Base-by-base conservation (phyloP, 2,888 invertebrate species). In the Vesta saturnalis region DNA sequence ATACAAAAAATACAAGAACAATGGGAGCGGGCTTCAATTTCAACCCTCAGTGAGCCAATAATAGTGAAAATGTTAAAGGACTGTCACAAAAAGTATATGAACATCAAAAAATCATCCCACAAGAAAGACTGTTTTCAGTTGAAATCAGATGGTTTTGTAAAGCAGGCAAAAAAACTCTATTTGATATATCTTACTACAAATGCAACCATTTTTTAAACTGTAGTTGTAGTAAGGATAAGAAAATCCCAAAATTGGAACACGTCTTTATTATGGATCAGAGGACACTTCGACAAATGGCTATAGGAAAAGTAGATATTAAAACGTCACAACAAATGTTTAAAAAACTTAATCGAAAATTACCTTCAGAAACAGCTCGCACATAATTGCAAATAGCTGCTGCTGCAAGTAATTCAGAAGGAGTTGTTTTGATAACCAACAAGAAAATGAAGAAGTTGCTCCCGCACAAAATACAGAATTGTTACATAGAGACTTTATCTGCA, bases 301-400 rank as follows among this genome's bases (percentile, higher is more conserved):
- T 30, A 43, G 43, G 43, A 43, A 43, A 43, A 43, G 43, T 43
- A n/a, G 43, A 43, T 43, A 43, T 43, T 43, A 43, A 43, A 43
- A 43, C 43, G 10, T 14, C 43, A 43, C 43, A 43, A 43, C 43
- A 43, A 43, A 43, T 43, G 43, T 43, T 43, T n/a, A 43, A 43
- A 43, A 43, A 43, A 43, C n/a, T 43, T 43, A 43, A 43, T 8
- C 43, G 43, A 43, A 43, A 43, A 14, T 43, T 43, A 43, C 5
- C 43, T 43, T 43, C 43, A 3, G 23, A 23, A 23, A 23, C 23
- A 23, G 23, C 23, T 23, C 23, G 23, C 8, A 23, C 23, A 23
- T 5, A 23, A 8, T 8, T 5, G 8, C 3, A 5, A 23, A 8
- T 8, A 5, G 23, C 23, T 23, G 23, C 23, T 23, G 23, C 23